Conservation (phyloP, 2,113 vertebrate genomes). For the Macaca nemestrina region DNA sequence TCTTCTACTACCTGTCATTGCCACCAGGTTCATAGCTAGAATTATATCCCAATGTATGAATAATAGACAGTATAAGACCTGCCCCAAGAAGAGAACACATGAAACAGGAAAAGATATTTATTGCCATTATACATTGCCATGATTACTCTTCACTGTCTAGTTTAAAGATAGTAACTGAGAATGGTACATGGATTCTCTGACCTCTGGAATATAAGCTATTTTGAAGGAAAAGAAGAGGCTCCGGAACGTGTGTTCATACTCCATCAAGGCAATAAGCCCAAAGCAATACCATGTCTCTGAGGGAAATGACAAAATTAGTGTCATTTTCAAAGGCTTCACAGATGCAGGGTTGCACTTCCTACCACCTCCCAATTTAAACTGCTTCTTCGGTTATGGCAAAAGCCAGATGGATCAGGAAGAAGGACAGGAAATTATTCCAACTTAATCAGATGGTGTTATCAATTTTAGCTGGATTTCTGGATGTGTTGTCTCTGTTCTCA, state of each 20-base stretch:
- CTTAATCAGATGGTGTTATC: slow-evolving; percentile 49
- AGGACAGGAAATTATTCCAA: slow-evolving; percentile 50
- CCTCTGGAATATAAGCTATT: not conserved
- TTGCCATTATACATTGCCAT: no score
- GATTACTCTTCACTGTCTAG: not conserved
- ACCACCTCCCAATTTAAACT: slow-evolving; percentile 34
- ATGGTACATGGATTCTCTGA: not conserved
- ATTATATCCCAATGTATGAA: not conserved
- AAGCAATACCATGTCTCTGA: not conserved
- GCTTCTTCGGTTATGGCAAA: slow-evolving; percentile 10
- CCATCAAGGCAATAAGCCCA: not conserved
- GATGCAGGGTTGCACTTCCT: not conserved
- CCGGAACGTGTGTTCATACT: not conserved
- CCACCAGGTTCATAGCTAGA: not conserved
- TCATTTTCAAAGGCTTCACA: not conserved
- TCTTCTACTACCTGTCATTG: not conserved
- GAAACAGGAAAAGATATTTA: no score
- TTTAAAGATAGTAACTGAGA: not conserved
- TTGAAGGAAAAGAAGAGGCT: not conserved
- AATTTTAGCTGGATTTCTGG: slow-evolving; percentile 19
- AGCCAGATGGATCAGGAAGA: slow-evolving; percentile 59
- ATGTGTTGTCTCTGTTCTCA: slow-evolving; percentile 14
- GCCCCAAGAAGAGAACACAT: not conserved
- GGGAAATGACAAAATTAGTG: not conserved
- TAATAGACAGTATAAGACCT: not conserved